These are phyloP conservation scores for Peromyscus nudipes DNA, from an alignment of 2,797 vertebrate species.

Conservation along the genomic window DNA sequence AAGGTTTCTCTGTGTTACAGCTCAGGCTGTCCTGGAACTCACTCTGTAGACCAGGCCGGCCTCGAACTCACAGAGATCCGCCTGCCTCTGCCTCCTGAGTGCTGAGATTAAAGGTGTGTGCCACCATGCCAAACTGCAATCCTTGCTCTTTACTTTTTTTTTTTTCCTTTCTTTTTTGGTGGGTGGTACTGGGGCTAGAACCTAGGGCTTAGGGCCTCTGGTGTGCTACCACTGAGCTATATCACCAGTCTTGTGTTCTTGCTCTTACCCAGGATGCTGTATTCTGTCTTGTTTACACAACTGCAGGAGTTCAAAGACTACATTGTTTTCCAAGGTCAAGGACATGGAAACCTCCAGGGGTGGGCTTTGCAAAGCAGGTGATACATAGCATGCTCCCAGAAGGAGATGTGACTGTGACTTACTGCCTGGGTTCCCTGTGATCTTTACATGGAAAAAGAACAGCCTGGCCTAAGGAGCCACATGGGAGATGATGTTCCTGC, in stretches of 20 bases:
- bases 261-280: not conserved
- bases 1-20: not conserved
- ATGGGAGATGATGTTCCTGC: not conserved
- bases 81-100: not conserved
- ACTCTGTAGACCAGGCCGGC: not conserved
- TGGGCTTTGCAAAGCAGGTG: conserved; percentile 60
- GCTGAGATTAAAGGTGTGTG: not conserved
- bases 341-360: not conserved
- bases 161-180: not conserved
- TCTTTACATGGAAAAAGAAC: not conserved
- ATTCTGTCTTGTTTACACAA: not conserved
- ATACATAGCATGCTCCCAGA: not conserved
- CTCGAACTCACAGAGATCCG: not conserved
- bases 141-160: not conserved
- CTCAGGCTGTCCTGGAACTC: not conserved
- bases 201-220: not conserved
- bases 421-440: not conserved
- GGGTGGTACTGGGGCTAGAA: not conserved
- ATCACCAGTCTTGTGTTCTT: not conserved
- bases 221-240: not conserved
- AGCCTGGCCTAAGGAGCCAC: not conserved
- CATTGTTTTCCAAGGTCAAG: conserved; percentile 66
- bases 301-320: not conserved
- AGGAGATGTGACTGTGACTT: not conserved
- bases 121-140: not conserved